These are phyloP conservation scores for Semnornis frantzii DNA, from an alignment of 2,113 vertebrate genomes.

Conservation along the genomic window DNA sequence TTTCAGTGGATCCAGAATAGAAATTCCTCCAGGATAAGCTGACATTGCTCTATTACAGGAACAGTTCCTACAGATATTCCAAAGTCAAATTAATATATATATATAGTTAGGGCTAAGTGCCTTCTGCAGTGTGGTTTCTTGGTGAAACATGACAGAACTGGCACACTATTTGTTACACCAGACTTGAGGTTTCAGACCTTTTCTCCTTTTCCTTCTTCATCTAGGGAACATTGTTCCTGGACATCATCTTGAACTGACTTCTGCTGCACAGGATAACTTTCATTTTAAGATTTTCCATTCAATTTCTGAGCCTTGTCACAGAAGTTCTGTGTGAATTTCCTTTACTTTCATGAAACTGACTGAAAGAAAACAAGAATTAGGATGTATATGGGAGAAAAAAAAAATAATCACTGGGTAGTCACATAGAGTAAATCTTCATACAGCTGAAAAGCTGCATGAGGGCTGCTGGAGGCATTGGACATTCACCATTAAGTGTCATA, in stretches of 20 bases:
- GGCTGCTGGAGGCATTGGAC: background rate
- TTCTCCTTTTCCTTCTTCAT: background rate
- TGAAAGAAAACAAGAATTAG: background rate
- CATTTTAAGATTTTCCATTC: background rate
- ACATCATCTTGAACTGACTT: background rate
- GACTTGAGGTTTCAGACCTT: background rate
- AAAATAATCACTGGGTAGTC: background rate
- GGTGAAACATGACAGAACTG: background rate
- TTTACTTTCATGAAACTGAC: background rate
- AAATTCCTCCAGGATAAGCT: constrained; percentile 46
- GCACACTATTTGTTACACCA: background rate
- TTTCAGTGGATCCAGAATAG: constrained; percentile 20
- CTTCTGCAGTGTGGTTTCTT: background rate
- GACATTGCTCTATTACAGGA: constrained; percentile 50
- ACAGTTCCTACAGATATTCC: constrained; percentile 32
- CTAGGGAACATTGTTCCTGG: background rate
- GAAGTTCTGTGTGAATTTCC: background rate
- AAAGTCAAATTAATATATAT: constrained; percentile 15
- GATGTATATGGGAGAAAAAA: background rate
- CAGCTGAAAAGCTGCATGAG: background rate
- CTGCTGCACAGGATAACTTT: background rate
- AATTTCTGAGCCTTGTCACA: background rate
- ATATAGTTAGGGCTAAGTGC: background rate
- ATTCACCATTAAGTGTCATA: background rate
- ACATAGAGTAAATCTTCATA: background rate